Evolutionary conservation across 1,140 invertebrate species (phyloP), one percentile per base, ranked within the genome.

Genomic region (Wiebesia pumilae): DNA sequence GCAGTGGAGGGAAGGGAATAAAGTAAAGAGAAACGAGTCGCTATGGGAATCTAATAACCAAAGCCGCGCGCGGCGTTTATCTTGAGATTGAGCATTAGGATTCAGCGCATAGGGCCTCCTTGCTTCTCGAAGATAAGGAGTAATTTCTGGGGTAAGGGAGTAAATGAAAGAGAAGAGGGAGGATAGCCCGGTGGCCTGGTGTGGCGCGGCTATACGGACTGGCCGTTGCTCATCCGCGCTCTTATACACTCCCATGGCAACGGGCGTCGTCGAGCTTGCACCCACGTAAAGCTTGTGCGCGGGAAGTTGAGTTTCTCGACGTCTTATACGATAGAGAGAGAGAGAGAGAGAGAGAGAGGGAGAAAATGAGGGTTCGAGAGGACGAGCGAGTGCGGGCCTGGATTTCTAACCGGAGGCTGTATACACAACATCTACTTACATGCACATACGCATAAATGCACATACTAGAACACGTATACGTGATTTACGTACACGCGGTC

Each of bases 71-170:
- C 47, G 35, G 47, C 67, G 81, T 83, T 87, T 87, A 87, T 87
- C 85, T 87, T 67, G 38, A 82, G 51, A 83, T 87, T 77, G 80
- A 83, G 58, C 73, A 84, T 84, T 84, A 84, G 83, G 27, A 86
- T 81, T 86, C 79, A 86, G 47, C 43, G 51, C 33, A 51, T 35
- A 27, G 65, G 51, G 47, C 54, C 35, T 62, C 30, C 24, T 62
- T 67, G 78, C 40, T 71, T n/a, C 51, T 77, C 69, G 10, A 78
- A 87, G 85, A 87, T 87, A 87, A 87, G 71, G 85, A 58, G 47
- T 65, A 82, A 87, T 83, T 87, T 87, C 85, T 83, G 62, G 69
- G 81, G 33, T 24, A 21, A 51, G 67, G 69, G 69, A 27, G 21
- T 75, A 38, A n/a, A 21, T 0, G 71, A 24, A 3, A 19, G 69